Evolutionary conservation across 2,888 invertebrate genomes (phyloP).

Genomic region (Onchidella celtica): DNA sequence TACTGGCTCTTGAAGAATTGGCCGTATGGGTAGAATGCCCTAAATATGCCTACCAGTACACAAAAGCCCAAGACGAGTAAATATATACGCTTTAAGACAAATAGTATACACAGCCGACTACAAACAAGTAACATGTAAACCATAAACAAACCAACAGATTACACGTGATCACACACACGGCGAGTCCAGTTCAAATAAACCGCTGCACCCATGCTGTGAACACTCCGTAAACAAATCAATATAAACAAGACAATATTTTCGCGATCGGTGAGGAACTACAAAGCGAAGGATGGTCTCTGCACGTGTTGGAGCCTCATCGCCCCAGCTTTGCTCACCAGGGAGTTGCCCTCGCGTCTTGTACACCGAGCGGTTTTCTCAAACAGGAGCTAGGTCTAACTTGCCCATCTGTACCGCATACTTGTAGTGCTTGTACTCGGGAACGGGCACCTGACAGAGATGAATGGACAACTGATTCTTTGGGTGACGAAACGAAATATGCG

Average conservation of each 20-base stretch:
- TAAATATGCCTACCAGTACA: neutral
- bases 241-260: constrained; percentile 44
- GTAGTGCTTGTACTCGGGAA: too few relatives aligned
- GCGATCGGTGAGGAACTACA: constrained; percentile 27
- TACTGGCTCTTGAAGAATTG: constrained; percentile 21
- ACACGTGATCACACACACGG: constrained; percentile 7
- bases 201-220: constrained; percentile 1
- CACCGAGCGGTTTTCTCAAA: too few relatives aligned
- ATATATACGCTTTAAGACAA: constrained; percentile 38
- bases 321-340: constrained; percentile 1
- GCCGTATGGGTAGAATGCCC: constrained; percentile 3
- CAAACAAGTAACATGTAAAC: constrained; percentile 16
- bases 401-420: too few relatives aligned
- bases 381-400: too few relatives aligned
- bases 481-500: too few relatives aligned
- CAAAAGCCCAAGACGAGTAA: constrained; percentile 21
- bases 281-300: constrained; percentile 3
- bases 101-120: constrained; percentile 27
- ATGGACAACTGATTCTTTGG: too few relatives aligned
- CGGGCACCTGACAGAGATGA: too few relatives aligned
- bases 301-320: neutral
- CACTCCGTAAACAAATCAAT: constrained; percentile 28
- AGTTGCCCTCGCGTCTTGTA: neutral
- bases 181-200: constrained; percentile 26
- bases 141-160: constrained; percentile 37